Evolutionary conservation across 1,140 invertebrate species (phyloP), one percentile per base, ranked within the genome.

Genomic region (Stenopsyche tienmushanensis): DNA sequence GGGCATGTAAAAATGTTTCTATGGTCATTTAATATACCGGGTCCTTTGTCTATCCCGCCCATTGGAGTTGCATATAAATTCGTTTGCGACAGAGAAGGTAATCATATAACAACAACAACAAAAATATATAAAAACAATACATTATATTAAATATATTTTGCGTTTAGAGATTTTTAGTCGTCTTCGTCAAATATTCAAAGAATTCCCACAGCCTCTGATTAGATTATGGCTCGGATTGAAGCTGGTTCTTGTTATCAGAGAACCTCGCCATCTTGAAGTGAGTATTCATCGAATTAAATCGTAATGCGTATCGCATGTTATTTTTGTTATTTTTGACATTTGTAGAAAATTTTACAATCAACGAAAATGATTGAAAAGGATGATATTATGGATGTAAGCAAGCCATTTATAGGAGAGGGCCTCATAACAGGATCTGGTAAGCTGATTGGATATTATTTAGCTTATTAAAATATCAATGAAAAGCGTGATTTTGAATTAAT

Each of bases 181-280:
- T 3, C 10, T 64, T n/a, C 15, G 25, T 5, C 17, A 45, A 34
- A 57, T 65, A 2, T 21, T 65, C 15, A 50, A 29, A 29, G 63
- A 65, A 20, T 57, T 57, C 20, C 63, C 63, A 20, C 26, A 57
- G 17, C 52, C 52, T 9, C 9, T 65, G 17, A 50, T 58, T 13
- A 65, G 49, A 58, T 1, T 65, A 17, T 65, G 63, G 63, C 2
- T 65, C n/a, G 63, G 63, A 17, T 23, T 53, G 2, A 65, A 65
- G 39, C 34, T 65, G n/a, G 8, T 65, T 1, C 5, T 65, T 8
- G 20, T 65, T 20, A 26, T 65, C 13, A 55, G 34, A 15, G 23
- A 57, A 47, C 53, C 63, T 1, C 23, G 13, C 3, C 45, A 65
- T 65, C 15, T 65, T 9, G 54, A 57, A 50, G 63, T 65, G 29